phyloP scores from a whole-genome alignment of 2,797 vertebrate genomes.

The Holocentrus rufus region DNA sequence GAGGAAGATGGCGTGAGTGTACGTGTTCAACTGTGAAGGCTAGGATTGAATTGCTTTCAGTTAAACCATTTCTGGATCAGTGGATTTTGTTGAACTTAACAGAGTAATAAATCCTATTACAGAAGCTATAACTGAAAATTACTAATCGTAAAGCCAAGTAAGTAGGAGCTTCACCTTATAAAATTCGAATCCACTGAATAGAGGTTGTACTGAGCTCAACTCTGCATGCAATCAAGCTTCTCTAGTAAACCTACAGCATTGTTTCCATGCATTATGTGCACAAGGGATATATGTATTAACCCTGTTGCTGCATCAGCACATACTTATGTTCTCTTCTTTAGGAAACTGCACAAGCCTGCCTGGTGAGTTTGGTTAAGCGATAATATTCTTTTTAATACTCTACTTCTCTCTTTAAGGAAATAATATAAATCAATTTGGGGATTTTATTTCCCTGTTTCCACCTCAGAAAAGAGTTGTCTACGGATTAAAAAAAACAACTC shows the following conservation, averaged over 20 bases:
- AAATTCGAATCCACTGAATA: background rate
- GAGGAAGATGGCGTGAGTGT: conserved; percentile 22
- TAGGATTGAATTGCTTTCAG: background rate
- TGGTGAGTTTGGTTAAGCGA: conserved; percentile 25
- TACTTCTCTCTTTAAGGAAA: background rate
- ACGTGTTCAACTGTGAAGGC: background rate
- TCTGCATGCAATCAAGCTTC: background rate
- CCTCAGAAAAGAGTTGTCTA: conserved; percentile 5
- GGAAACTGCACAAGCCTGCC: background rate
- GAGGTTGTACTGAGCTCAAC: background rate
- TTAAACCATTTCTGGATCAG: no score
- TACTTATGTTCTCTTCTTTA: conserved; percentile 2
- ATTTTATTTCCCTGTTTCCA: background rate
- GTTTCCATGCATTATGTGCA: background rate
- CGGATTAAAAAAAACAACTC: conserved; percentile 24
- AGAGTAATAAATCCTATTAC: no score
- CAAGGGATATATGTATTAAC: no score
- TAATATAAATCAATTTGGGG: background rate
- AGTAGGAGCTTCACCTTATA: no score
- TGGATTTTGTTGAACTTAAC: background rate
- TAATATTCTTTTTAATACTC: background rate
- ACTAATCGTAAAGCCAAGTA: no score
- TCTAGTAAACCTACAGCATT: background rate
- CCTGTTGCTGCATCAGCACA: conserved; percentile 2
- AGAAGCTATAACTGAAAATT: no score